Conservation (phyloP, 2,797 vertebrate species). For the Mionectes olivaceus region DNA sequence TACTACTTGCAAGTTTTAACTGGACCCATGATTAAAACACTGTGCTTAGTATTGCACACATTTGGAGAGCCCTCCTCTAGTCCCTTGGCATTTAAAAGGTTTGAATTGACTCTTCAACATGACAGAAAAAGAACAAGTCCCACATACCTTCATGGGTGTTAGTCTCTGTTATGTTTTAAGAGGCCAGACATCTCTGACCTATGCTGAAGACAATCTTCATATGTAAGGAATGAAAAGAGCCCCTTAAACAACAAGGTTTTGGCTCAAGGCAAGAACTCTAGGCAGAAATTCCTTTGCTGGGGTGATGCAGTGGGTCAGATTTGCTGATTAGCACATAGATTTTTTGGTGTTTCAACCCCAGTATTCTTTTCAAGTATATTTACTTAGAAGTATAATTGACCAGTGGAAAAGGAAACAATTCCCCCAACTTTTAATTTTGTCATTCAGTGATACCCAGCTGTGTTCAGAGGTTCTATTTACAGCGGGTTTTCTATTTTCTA, state of each 20-base stretch:
- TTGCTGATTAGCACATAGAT: not conserved
- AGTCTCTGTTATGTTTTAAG: not conserved
- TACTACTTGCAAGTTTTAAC: not conserved
- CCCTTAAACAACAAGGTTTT: slow-evolving; percentile 14
- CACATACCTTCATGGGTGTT: not conserved
- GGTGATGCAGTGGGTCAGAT: slow-evolving; percentile 8
- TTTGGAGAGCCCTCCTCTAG: not conserved
- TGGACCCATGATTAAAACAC: not conserved
- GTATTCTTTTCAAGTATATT: not conserved
- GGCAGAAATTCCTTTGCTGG: not conserved
- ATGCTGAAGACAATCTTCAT: not conserved
- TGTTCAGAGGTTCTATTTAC: not conserved
- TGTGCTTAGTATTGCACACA: not conserved
- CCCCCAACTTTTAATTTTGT: not conserved
- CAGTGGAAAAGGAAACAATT: not conserved
- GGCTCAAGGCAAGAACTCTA: slow-evolving; percentile 16
- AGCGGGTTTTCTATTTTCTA: not conserved
- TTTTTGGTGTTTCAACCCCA: not conserved
- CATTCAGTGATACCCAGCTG: not conserved
- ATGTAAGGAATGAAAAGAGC: not conserved
- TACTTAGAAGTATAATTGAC: not conserved
- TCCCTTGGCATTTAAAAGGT: not conserved
- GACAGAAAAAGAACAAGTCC: not conserved
- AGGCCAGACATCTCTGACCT: not conserved
- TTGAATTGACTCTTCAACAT: not conserved